phyloP scores from a whole-genome alignment of 2,888 invertebrate species.

The Temnothorax unifasciatus region DNA sequence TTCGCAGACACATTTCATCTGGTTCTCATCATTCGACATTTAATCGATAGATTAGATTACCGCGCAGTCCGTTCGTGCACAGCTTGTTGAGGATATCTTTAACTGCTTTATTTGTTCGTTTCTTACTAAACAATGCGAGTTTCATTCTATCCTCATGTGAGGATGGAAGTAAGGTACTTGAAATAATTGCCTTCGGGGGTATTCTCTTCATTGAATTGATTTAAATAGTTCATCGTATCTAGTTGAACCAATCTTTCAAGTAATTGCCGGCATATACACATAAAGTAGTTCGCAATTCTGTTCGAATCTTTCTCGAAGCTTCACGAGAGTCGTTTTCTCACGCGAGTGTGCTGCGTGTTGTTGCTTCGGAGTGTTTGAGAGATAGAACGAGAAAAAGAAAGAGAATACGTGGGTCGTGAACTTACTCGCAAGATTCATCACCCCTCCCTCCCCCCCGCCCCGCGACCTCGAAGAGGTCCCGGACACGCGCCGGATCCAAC shows the following conservation, averaged over 20 bases:
- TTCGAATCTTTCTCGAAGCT: not conserved
- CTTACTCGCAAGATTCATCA: slow-evolving; percentile 15
- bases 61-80: slow-evolving; percentile 33
- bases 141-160: not conserved
- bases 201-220: not conserved
- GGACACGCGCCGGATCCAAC: not conserved
- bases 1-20: slow-evolving; percentile 18
- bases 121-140: slow-evolving; percentile 58
- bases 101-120: slow-evolving; percentile 73
- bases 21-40: slow-evolving; percentile 5
- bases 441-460: not conserved
- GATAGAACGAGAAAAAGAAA: slow-evolving; percentile 13
- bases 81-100: slow-evolving; percentile 69
- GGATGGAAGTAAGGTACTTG: not conserved
- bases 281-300: not conserved
- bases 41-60: not conserved
- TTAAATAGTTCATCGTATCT: not conserved
- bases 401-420: slow-evolving; percentile 14
- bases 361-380: slow-evolving; percentile 45
- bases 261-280: not conserved
- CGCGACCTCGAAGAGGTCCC: slow-evolving; percentile 20
- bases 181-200: not conserved
- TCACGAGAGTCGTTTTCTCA: not conserved
- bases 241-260: not conserved
- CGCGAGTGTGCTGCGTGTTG: slow-evolving; percentile 17